These are phyloP conservation scores for Falco peregrinus DNA, from an alignment of 2,797 vertebrate genomes.

Conservation along the genomic window DNA sequence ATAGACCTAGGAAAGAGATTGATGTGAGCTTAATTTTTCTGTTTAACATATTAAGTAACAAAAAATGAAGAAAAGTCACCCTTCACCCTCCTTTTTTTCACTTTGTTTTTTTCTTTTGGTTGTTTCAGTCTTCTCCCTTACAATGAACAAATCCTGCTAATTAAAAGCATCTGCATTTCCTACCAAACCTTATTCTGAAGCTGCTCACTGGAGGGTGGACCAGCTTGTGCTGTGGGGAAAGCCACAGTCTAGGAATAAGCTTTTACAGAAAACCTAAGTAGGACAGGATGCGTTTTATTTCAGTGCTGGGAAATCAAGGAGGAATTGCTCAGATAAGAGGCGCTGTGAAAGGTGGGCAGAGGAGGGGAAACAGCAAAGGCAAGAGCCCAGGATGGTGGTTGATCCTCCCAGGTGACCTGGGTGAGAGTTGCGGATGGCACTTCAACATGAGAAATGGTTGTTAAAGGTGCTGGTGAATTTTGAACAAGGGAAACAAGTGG, in stretches of 20 bases:
- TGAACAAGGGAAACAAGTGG: not conserved
- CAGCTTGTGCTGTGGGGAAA: not conserved
- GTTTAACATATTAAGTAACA: not conserved
- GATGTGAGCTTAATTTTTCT: not conserved
- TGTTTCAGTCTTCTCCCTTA: not conserved
- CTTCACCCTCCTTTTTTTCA: not conserved
- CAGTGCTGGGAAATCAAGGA: not conserved
- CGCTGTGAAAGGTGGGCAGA: not conserved
- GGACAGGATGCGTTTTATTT: not conserved
- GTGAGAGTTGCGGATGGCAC: not conserved
- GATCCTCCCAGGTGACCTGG: not conserved
- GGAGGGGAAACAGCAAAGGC: not conserved
- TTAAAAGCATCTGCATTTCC: not conserved
- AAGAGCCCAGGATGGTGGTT: not conserved
- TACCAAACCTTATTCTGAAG: not conserved
- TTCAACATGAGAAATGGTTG: not conserved
- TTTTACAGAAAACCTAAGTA: not conserved
- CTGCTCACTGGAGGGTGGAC: not conserved
- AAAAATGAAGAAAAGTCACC: not conserved
- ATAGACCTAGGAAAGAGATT: not conserved
- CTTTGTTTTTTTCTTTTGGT: not conserved
- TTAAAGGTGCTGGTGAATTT: not conserved
- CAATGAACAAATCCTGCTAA: not conserved
- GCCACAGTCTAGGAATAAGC: not conserved
- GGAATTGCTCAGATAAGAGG: not conserved